Evolutionary conservation across 2,888 invertebrate genomes (phyloP).

Genomic region (Stratiomys singularior): DNA sequence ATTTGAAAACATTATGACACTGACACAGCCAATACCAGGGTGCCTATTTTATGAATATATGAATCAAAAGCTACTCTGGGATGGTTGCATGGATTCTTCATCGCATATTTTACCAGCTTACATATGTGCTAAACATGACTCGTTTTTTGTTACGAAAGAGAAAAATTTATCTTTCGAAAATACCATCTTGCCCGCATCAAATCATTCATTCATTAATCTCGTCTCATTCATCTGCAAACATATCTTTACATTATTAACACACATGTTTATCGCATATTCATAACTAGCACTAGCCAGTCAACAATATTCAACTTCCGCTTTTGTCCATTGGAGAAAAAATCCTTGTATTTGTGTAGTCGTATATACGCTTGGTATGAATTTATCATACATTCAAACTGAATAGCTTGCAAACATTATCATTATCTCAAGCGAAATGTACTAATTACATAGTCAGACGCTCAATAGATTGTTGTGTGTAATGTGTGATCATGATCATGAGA

Average conservation of each 20-base stretch:
- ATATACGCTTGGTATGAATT: too few species aligned
- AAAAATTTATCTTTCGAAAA: too few species aligned
- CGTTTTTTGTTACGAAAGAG: too few species aligned
- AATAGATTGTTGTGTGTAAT: constrained; percentile 21
- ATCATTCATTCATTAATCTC: too few species aligned
- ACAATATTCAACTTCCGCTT: background rate
- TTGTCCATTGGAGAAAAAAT: background rate
- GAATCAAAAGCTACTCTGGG: too few species aligned
- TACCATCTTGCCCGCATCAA: too few species aligned
- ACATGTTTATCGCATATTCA: background rate
- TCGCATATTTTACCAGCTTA: too few species aligned
- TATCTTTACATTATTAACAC: background rate
- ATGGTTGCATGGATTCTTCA: too few species aligned
- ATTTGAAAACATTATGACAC: too few species aligned
- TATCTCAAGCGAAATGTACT: constrained; percentile 16
- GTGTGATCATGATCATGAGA: constrained; percentile 19
- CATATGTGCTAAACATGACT: too few species aligned
- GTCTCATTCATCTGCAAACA: background rate
- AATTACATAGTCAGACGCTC: constrained; percentile 36
- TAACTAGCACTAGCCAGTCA: background rate
- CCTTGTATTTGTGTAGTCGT: background rate
- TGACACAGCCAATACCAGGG: too few species aligned
- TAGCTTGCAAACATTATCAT: constrained; percentile 14
- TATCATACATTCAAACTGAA: background rate
- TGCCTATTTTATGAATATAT: too few species aligned